Evolutionary conservation across 2,797 vertebrate species (phyloP).

Genomic region (Pteropus rufus): DNA sequence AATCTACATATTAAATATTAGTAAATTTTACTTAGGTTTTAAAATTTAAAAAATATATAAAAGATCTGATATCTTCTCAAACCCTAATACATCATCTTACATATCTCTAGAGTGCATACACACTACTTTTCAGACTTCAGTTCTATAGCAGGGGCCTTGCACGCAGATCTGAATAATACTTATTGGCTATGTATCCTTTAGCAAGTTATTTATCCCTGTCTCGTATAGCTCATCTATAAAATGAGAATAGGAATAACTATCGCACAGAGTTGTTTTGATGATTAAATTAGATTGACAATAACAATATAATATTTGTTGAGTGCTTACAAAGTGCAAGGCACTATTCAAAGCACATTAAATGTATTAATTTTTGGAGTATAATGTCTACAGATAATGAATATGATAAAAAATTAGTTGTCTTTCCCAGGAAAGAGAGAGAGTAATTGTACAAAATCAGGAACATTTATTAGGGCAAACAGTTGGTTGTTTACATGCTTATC

Average conservation of each 20-base stretch:
- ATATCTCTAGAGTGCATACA: neutral
- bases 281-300: neutral
- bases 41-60: neutral
- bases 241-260: neutral
- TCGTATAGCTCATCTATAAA: neutral
- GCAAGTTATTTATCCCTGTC: neutral
- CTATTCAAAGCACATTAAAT: neutral
- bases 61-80: neutral
- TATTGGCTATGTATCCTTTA: neutral
- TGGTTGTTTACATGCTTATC: neutral
- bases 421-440: neutral
- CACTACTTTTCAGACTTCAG: neutral
- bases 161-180: slow-evolving; percentile 11
- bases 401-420: slow-evolving; percentile 25
- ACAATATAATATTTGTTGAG: neutral
- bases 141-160: neutral
- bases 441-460: neutral
- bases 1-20: neutral
- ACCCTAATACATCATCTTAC: neutral
- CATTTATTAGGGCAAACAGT: neutral
- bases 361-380: neutral
- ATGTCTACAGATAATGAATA: neutral
- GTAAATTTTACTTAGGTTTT: slow-evolving; percentile 4
- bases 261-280: neutral
- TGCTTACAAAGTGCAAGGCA: neutral